Evolutionary conservation across 1,140 invertebrate genomes (phyloP).

Genomic region (Zelostemma sp.): DNA sequence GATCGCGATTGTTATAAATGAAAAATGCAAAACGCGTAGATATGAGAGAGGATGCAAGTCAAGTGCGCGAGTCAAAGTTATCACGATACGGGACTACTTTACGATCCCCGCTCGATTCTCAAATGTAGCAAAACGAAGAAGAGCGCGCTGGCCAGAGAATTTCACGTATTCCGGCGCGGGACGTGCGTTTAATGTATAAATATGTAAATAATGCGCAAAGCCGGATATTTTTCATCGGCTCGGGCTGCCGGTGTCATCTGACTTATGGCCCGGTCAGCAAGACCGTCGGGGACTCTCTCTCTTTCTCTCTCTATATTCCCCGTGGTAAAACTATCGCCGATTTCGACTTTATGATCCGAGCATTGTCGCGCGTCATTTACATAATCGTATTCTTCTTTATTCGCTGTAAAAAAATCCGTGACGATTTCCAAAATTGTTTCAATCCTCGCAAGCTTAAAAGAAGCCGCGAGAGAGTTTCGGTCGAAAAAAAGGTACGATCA

Average conservation of each 20-base stretch:
- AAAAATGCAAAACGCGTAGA: conserved; percentile 6
- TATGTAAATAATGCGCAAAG: conserved; percentile 64
- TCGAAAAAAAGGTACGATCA: no score
- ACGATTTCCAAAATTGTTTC: no score
- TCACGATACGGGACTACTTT: conserved; percentile 20
- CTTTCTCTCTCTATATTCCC: conserved; percentile 43
- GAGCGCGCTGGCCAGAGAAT: conserved; percentile 36
- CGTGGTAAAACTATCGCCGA: conserved; percentile 59
- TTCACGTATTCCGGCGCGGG: conserved; percentile 28
- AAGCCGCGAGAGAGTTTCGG: no score
- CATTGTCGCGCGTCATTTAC: conserved; percentile 5
- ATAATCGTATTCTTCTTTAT: conserved; percentile 3
- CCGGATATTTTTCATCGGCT: conserved; percentile 58
- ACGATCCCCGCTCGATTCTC: conserved; percentile 12
- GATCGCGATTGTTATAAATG: no score
- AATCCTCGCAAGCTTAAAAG: no score
- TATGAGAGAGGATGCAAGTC: conserved; percentile 4
- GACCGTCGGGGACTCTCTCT: no score
- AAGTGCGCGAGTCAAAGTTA: conserved; percentile 25
- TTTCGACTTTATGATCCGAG: conserved; percentile 15
- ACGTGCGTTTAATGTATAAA: conserved; percentile 62
- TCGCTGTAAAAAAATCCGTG: neutral
- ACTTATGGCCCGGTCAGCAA: conserved; percentile 58
- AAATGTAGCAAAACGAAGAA: conserved; percentile 5
- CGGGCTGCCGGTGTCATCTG: conserved; percentile 56